Evolutionary conservation across 2,797 vertebrate genomes (phyloP).

Genomic region (Takifugu rubripes): DNA sequence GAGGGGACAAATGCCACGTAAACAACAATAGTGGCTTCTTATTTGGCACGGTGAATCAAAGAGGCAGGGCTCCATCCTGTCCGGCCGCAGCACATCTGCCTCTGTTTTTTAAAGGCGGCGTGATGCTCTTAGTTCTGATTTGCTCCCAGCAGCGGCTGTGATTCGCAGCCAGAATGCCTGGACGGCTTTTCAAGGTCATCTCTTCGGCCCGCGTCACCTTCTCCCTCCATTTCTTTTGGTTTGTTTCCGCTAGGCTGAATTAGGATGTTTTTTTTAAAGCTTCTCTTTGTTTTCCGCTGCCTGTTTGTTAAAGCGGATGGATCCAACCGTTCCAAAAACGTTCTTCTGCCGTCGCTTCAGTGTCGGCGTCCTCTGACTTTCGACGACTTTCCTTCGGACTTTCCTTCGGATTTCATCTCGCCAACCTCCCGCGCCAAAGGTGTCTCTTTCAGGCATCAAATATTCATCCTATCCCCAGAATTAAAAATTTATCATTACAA

Average conservation of each 20-base stretch:
- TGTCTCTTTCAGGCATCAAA: conserved; percentile 64
- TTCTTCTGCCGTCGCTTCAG: conserved; percentile 2
- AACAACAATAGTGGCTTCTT: background rate
- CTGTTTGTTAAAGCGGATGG: conserved; percentile 11
- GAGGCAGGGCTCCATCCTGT: too few species aligned
- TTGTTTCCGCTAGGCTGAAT: conserved; percentile 26
- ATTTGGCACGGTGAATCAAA: too few species aligned
- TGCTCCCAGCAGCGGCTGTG: conserved; percentile 65
- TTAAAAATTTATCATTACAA: conserved; percentile 73
- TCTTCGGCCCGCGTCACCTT: conserved; percentile 38
- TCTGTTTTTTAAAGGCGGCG: conserved; percentile 5
- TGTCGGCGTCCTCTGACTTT: conserved; percentile 9
- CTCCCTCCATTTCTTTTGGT: conserved; percentile 37
- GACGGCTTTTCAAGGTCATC: conserved; percentile 65
- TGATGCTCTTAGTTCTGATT: conserved; percentile 43
- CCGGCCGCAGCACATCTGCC: too few species aligned
- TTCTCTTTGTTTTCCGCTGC: conserved; percentile 16
- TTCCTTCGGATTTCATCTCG: conserved; percentile 21
- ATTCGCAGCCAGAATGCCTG: conserved; percentile 57
- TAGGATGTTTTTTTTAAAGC: conserved; percentile 24
- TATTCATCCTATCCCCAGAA: conserved; percentile 54
- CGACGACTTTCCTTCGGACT: conserved; percentile 44
- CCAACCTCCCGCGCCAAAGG: conserved; percentile 29
- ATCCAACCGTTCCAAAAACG: conserved; percentile 10
- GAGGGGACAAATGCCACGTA: background rate